These are phyloP conservation scores for Bellardia bayeri DNA, from an alignment of 2,888 invertebrate genomes.

Conservation along the genomic window DNA sequence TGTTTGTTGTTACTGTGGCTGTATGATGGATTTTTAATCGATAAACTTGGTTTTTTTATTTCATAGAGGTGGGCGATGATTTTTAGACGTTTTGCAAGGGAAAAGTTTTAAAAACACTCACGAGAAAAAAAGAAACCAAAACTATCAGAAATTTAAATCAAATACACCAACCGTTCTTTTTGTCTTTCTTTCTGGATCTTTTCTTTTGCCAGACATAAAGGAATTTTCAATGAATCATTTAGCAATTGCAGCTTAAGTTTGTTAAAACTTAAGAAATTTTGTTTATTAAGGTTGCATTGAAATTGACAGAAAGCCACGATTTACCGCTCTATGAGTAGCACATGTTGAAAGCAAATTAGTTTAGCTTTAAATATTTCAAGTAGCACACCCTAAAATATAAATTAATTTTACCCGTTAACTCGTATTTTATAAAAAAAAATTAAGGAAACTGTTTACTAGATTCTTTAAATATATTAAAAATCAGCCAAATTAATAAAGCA, in stretches of 20 bases:
- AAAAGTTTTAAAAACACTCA: conserved; percentile 12
- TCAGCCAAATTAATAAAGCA: no score
- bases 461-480: no score
- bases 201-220: conserved; percentile 47
- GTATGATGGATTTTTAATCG: conserved; percentile 76
- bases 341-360: no score
- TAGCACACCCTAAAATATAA: no score
- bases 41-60: conserved; percentile 58
- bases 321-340: no score
- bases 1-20: not conserved
- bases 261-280: not conserved
- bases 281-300: not conserved
- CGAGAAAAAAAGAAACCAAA: conserved; percentile 7
- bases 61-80: conserved; percentile 60
- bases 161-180: conserved; percentile 16
- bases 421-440: no score
- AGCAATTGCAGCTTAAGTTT: no score
- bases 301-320: no score
- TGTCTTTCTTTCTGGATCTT: not conserved
- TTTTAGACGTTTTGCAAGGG: conserved; percentile 6
- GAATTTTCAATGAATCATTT: conserved; percentile 54
- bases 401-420: no score
- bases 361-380: no score
- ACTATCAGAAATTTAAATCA: conserved; percentile 60
- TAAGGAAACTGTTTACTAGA: no score